Conservation (phyloP, 2,888 invertebrate genomes). For the Drosophila algonquin region DNA sequence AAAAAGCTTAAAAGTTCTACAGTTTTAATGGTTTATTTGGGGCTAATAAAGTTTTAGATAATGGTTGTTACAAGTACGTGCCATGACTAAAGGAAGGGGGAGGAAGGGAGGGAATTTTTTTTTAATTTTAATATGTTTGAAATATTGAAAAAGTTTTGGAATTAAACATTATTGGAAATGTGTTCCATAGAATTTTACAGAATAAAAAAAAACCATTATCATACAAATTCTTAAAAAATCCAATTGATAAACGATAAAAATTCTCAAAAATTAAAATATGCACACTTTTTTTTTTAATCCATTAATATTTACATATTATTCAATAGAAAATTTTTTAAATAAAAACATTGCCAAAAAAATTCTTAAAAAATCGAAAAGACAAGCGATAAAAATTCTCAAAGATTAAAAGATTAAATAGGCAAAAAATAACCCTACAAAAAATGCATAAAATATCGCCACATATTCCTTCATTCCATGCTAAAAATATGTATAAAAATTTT, state of each 20-base stretch:
- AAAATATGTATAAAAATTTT: too few species aligned
- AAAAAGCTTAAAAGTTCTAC: slow-evolving; percentile 14
- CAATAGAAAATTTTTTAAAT: neutral
- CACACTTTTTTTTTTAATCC: too few species aligned
- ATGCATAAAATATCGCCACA: too few species aligned
- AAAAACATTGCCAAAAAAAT: neutral
- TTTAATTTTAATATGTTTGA: neutral
- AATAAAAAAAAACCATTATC: neutral
- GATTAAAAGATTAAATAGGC: neutral
- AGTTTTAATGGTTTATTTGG: slow-evolving; percentile 24
- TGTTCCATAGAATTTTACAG: neutral
- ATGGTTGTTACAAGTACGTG: neutral
- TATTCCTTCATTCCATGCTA: too few species aligned
- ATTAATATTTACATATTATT: neutral
- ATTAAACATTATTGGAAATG: neutral
- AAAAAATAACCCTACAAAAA: too few species aligned
- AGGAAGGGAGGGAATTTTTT: neutral
- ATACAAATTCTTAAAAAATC: neutral
- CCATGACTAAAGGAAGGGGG: neutral
- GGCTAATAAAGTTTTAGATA: slow-evolving; percentile 1
- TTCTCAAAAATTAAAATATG: neutral
- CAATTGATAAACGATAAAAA: too few species aligned
- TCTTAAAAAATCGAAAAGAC: neutral
- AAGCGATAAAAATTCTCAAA: neutral
- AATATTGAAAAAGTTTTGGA: neutral